phyloP scores from a whole-genome alignment of 2,888 invertebrate genomes.

The Oasisia sp. region DNA sequence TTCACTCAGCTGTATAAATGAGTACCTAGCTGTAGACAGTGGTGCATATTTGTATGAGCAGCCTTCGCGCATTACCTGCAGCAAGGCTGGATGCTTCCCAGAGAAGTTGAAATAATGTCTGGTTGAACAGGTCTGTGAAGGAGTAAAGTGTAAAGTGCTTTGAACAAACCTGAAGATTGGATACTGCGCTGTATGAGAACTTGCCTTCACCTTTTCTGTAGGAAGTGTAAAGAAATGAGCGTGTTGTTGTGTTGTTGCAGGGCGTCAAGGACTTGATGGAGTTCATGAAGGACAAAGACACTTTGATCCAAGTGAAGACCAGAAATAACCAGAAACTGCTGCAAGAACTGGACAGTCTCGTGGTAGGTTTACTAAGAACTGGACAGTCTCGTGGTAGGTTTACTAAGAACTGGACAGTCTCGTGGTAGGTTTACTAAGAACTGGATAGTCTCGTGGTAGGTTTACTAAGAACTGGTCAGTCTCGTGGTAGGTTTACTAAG shows the following conservation, averaged over 20 bases:
- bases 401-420: background rate
- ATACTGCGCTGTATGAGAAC: no score
- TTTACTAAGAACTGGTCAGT: no score
- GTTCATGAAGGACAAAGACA: constrained; percentile 90
- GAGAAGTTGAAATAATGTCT: no score
- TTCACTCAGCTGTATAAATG: no score
- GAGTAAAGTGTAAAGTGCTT: no score
- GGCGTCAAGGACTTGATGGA: constrained; percentile 89
- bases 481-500: constrained; percentile 64
- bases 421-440: background rate
- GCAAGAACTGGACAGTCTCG: constrained; percentile 80
- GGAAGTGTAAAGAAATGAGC: background rate
- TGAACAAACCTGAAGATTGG: no score
- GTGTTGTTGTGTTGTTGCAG: constrained; percentile 69
- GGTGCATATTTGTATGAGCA: no score
- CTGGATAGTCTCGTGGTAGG: background rate
- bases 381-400: background rate
- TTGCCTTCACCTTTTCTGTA: no score
- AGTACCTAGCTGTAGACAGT: no score
- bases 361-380: constrained; percentile 69
- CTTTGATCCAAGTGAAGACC: constrained; percentile 85
- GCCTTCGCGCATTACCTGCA: no score
- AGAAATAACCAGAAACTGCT: constrained; percentile 84
- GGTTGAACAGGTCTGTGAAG: no score
- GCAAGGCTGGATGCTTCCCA: no score